phyloP scores from a whole-genome alignment of 2,797 vertebrate genomes.

The Carcharodon carcharias region DNA sequence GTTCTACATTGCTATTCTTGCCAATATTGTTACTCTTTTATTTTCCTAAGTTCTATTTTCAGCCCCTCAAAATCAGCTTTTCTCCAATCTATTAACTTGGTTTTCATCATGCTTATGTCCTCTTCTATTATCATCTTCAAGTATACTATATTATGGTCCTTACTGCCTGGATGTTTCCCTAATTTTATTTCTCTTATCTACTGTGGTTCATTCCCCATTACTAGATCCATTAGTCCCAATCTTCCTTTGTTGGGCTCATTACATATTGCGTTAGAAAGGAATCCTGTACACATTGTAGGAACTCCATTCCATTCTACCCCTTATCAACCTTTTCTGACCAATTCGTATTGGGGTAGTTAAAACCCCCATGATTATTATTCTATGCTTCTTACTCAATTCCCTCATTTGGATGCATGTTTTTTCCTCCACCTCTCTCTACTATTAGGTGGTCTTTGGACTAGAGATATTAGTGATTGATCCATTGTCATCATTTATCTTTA shows the following conservation, averaged over 20 bases:
- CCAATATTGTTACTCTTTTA: too few relatives aligned
- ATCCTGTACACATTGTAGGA: too few relatives aligned
- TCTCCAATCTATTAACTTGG: too few relatives aligned
- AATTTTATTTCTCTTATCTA: background rate
- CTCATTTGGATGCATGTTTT: background rate
- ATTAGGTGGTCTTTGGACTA: background rate
- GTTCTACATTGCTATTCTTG: background rate
- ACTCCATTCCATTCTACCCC: background rate
- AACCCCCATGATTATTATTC: background rate
- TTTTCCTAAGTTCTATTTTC: background rate
- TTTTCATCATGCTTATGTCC: background rate
- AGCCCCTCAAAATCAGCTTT: background rate
- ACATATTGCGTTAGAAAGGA: too few relatives aligned
- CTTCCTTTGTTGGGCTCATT: too few relatives aligned
- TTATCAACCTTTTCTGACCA: background rate
- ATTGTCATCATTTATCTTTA: background rate
- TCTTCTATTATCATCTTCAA: too few relatives aligned
- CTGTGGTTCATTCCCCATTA: background rate
- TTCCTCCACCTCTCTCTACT: background rate
- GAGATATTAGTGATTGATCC: background rate
- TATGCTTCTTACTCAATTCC: background rate
- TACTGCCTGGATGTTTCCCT: background rate
- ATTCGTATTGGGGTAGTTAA: background rate
- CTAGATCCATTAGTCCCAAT: background rate
- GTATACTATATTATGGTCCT: background rate